Evolutionary conservation across 2,797 vertebrate species (phyloP), one percentile per base, ranked within the genome.

Genomic region (Nannoperca obscura): DNA sequence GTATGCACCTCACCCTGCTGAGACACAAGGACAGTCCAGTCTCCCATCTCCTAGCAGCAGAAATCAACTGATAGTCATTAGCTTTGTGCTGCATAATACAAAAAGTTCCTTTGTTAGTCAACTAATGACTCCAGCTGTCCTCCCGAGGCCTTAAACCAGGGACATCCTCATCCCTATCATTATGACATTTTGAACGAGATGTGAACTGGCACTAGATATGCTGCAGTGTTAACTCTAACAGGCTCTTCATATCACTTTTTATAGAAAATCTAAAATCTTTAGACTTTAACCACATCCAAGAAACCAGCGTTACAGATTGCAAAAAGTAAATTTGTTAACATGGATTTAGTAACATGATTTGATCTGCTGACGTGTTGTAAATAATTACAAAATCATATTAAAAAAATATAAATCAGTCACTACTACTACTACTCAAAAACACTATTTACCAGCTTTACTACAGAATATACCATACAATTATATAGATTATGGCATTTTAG

Each of bases 61-160:
- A 84, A 80, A 86, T 69, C 62, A 92, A 87, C 90, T 91, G 89
- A 90, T 82, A 82, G 65, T 82, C 80, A 85, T 91, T 86, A 88
- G 10, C 34, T 76, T 53, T 70, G 55, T 38, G 59, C 55, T 57
- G 50, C 72, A 65, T 72, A 38, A 77, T 34, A 88, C 84, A 91
- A 87, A 89, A 86, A 81, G 67, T 68, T 36, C 81, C 78, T 87
- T 87, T 93, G 76, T 90, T 73, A 50, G 46, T n/a, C 0, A 1
- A 61, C 68, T 22, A 54, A 36, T 66, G 71, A 75, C 73, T 85
- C 24, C 22, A 42, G 13, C 59, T 14, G 49, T 80, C 67, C 13
- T 83, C 59, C 71, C 2, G 0, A 63, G 50, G 64, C 69, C 54
- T 80, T 68, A 61, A 75, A 64, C 42, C 30, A 27, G 57, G 42